Evolutionary conservation across 2,888 invertebrate species (phyloP).

Genomic region (Byasa hedistus): DNA sequence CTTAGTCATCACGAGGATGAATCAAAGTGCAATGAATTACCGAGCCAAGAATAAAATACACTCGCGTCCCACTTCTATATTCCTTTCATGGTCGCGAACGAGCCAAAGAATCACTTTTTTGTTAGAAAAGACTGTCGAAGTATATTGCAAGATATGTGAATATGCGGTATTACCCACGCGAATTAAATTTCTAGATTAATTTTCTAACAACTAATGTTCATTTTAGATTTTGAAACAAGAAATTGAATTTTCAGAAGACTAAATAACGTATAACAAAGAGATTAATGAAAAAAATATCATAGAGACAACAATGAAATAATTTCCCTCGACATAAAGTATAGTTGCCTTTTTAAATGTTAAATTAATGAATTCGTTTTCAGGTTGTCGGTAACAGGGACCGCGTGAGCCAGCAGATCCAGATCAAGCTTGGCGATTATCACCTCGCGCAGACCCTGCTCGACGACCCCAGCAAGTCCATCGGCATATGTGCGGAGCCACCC

Average conservation of each 20-base stretch:
- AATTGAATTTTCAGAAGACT: too few relatives aligned
- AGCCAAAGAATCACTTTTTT: neutral
- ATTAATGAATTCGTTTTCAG: constrained; percentile 59
- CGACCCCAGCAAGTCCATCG: constrained; percentile 83
- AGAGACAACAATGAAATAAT: neutral
- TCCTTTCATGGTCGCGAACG: neutral
- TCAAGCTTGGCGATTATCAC: constrained; percentile 85
- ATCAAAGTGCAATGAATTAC: neutral
- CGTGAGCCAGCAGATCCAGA: constrained; percentile 85
- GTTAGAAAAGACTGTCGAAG: neutral
- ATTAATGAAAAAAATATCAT: too few relatives aligned
- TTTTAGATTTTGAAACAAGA: too few relatives aligned
- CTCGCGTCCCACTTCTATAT: neutral
- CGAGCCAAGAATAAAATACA: neutral
- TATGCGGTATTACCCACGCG: neutral
- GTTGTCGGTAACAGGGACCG: constrained; percentile 82
- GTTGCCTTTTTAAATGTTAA: neutral
- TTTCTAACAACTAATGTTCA: neutral
- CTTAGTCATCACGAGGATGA: neutral
- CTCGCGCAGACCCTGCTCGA: constrained; percentile 83
- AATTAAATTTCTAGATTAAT: neutral
- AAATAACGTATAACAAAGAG: too few relatives aligned
- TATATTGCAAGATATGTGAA: neutral
- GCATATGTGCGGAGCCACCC: constrained; percentile 84
- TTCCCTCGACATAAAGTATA: neutral